A percentile compares a stretch with the other conserved stretches of the same genome.
These are phyloP conservation scores for Melikaiella ostensackeni DNA, from an alignment of 2,888 invertebrate genomes.

Conservation along the genomic window DNA sequence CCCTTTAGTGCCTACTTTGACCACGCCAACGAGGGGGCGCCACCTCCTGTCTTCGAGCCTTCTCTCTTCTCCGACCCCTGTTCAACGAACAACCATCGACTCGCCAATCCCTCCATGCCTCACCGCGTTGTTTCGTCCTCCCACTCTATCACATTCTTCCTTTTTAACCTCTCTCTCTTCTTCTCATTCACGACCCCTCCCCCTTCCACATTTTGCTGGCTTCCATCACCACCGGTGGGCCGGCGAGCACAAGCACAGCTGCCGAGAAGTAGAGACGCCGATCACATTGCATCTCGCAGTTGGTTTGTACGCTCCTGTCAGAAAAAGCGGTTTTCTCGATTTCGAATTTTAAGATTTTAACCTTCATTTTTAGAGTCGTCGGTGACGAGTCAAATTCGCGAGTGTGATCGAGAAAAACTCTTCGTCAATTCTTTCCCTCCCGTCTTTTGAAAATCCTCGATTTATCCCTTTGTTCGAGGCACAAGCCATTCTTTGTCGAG, in stretches of 20 bases:
- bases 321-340: slow-evolving; percentile 39
- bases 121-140: slow-evolving; percentile 27
- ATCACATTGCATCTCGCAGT: slow-evolving; percentile 28
- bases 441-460: slow-evolving; percentile 38
- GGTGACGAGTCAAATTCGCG: background rate
- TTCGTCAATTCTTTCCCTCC: slow-evolving; percentile 15
- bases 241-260: slow-evolving; percentile 48
- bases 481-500: slow-evolving; percentile 49
- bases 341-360: background rate
- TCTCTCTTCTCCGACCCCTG: slow-evolving; percentile 15
- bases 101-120: slow-evolving; percentile 36
- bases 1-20: slow-evolving; percentile 1
- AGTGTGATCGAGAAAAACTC: background rate
- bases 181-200: slow-evolving; percentile 42
- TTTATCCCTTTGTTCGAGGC: slow-evolving; percentile 50
- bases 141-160: slow-evolving; percentile 39
- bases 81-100: slow-evolving; percentile 31
- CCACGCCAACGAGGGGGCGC: slow-evolving; percentile 42
- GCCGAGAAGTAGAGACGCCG: slow-evolving; percentile 46
- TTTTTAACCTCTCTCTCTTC: slow-evolving; percentile 42
- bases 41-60: slow-evolving; percentile 36
- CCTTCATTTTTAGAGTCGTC: background rate
- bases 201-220: slow-evolving; percentile 39
- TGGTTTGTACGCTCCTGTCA: slow-evolving; percentile 29
- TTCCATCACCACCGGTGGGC: slow-evolving; percentile 38